Conservation (phyloP, 2,797 vertebrate species). For the Podarcis siculus region DNA sequence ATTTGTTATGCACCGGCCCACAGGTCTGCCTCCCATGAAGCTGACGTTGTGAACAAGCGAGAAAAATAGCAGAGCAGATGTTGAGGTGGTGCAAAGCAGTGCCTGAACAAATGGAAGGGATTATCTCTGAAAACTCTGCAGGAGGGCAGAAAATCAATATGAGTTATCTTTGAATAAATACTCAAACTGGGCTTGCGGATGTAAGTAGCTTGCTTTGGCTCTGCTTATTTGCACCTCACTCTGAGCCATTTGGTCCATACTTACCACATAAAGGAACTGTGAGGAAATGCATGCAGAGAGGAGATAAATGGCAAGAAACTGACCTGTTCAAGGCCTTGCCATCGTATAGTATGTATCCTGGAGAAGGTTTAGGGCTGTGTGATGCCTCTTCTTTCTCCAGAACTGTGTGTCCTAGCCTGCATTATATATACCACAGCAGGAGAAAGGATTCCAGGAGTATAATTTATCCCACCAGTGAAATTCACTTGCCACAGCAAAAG, state of each 20-base stretch:
- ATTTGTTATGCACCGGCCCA: not conserved
- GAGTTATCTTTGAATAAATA: not conserved
- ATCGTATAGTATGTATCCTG: too few species aligned
- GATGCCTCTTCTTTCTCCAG: too few species aligned
- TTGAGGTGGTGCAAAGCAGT: not conserved
- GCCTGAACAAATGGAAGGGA: not conserved
- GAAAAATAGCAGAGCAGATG: not conserved
- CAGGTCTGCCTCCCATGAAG: slow-evolving; percentile 10
- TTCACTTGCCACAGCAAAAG: too few species aligned
- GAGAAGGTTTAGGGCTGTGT: too few species aligned
- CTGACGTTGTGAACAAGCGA: slow-evolving; percentile 5
- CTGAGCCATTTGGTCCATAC: not conserved
- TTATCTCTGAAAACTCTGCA: not conserved
- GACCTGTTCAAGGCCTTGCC: not conserved
- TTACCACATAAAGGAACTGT: not conserved
- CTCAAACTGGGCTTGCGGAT: not conserved
- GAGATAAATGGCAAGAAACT: too few species aligned
- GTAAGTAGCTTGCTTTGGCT: not conserved
- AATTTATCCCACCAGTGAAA: too few species aligned
- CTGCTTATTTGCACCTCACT: slow-evolving; percentile 1
- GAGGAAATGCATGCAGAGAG: not conserved
- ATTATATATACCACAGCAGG: too few species aligned
- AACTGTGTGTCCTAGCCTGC: too few species aligned
- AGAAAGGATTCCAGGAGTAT: too few species aligned
- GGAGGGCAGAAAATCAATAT: slow-evolving; percentile 7